phyloP scores from a whole-genome alignment of 1,140 invertebrate species.

The Metopolophium dirhodum region DNA sequence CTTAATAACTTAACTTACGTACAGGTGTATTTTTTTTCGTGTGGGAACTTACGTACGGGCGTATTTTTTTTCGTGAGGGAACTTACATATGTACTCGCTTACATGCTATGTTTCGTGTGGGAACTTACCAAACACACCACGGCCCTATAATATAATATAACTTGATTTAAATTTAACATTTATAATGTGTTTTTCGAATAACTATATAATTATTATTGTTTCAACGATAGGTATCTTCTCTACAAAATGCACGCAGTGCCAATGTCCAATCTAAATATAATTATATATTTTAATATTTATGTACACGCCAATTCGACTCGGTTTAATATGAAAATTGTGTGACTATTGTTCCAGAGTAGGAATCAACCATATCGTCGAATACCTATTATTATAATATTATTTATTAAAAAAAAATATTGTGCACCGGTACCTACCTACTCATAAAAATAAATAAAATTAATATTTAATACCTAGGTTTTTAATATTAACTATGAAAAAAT shows the following conservation, averaged over 20 bases:
- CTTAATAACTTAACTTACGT: too few species aligned
- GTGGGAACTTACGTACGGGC: too few species aligned
- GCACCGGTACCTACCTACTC: not conserved
- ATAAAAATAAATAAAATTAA: not conserved
- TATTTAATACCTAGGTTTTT: not conserved
- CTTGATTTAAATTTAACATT: not conserved
- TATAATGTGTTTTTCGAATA: too few species aligned
- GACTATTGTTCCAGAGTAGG: not conserved
- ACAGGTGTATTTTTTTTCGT: too few species aligned
- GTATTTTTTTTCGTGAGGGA: too few species aligned
- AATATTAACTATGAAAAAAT: too few species aligned
- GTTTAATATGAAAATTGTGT: not conserved
- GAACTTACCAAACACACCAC: too few species aligned
- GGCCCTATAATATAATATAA: not conserved
- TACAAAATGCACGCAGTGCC: not conserved
- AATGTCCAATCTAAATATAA: not conserved
- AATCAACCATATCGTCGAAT: not conserved
- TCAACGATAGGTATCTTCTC: too few species aligned
- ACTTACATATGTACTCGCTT: too few species aligned
- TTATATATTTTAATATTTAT: not conserved
- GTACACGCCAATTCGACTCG: not conserved
- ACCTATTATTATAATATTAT: not conserved
- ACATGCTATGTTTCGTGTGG: too few species aligned
- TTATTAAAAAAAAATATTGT: not conserved
- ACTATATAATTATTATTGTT: too few species aligned